phyloP scores from a whole-genome alignment of 1,140 invertebrate species.

The Aphis gossypii region DNA sequence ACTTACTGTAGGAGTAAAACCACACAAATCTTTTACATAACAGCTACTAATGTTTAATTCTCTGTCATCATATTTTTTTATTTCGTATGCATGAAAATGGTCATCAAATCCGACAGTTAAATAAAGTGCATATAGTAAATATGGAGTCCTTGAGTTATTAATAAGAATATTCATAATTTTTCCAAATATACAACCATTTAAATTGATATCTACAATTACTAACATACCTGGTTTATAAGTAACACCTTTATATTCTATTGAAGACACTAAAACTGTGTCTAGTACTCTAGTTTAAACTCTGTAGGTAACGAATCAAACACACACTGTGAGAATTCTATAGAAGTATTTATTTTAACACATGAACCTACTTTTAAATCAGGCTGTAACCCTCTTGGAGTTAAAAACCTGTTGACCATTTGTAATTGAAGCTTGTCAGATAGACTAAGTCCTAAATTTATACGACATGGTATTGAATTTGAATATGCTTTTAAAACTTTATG shows the following conservation, averaged over 20 bases:
- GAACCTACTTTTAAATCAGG: neutral
- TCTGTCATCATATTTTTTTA: neutral
- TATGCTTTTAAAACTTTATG: slow-evolving; percentile 20
- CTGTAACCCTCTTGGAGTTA: neutral
- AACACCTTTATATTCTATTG: neutral
- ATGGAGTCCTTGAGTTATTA: neutral
- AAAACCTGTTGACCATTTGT: neutral
- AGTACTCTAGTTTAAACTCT: neutral
- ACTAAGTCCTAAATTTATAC: neutral
- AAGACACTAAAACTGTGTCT: neutral
- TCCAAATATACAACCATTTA: slow-evolving; percentile 6
- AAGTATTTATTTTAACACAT: neutral
- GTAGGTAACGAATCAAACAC: neutral
- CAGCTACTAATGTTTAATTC: neutral
- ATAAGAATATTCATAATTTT: slow-evolving; percentile 17
- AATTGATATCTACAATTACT: neutral
- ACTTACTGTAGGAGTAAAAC: neutral
- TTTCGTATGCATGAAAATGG: slow-evolving; percentile 1
- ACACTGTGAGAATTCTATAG: neutral
- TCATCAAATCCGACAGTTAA: neutral
- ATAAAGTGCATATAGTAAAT: neutral
- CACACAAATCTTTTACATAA: neutral
- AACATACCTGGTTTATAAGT: neutral
- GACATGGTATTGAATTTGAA: slow-evolving; percentile 5
- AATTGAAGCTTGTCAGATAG: neutral